Percentiles rank a stretch among this genome's conserved stretches.
Evolutionary conservation across 2,113 vertebrate species (phyloP).

Genomic region (Heloderma charlesbogerti): DNA sequence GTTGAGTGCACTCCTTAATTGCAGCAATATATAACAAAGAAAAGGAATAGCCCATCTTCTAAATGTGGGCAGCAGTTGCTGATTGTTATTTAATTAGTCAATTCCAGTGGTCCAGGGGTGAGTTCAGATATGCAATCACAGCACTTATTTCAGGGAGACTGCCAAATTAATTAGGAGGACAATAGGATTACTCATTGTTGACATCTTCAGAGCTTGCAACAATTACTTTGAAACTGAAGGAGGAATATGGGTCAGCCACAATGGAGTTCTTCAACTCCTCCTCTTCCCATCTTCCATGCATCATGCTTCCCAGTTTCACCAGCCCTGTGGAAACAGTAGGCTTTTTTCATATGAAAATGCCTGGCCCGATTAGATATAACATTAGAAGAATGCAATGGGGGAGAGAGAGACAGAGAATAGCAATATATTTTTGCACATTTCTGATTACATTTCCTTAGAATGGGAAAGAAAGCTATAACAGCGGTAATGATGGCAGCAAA

Average conservation of each 20-base stretch:
- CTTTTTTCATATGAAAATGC: not conserved
- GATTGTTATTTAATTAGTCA: conserved; percentile 84
- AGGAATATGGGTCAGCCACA: conserved; percentile 8
- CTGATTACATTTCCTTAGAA: not conserved
- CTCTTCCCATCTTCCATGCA: not conserved
- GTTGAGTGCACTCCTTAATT: conserved; percentile 79
- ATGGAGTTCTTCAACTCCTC: conserved; percentile 25
- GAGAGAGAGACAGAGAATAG: not conserved
- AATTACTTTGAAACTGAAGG: conserved; percentile 61
- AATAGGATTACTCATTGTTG: conserved; percentile 71
- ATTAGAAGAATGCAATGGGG: not conserved
- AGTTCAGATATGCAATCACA: conserved; percentile 77
- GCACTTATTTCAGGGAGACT: conserved; percentile 73
- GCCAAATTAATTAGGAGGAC: conserved; percentile 78
- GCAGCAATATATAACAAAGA: conserved; percentile 73
- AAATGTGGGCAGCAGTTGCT: conserved; percentile 66
- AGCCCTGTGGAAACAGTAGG: not conserved
- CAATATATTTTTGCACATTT: not conserved
- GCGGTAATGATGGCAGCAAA: not conserved
- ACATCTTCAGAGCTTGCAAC: conserved; percentile 69
- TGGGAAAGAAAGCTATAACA: not conserved
- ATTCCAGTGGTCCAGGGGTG: conserved; percentile 79
- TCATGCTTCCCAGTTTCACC: not conserved
- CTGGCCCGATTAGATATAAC: not conserved
- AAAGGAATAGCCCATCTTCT: conserved; percentile 74